phyloP scores from a whole-genome alignment of 1,140 invertebrate genomes.

The Thaumatotibia leucotreta region DNA sequence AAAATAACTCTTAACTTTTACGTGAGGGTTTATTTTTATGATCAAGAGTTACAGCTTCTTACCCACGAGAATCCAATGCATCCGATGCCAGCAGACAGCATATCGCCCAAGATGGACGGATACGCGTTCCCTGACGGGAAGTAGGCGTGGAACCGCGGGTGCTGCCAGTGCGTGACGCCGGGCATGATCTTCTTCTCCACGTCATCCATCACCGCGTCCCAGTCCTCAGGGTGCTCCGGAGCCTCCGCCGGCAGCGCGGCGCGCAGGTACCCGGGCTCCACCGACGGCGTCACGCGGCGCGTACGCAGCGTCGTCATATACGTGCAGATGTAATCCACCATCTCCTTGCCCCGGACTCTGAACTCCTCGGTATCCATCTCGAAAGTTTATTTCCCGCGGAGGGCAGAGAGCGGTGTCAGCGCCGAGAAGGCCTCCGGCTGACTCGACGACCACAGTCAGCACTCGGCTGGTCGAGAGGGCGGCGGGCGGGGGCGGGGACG shows the following conservation, averaged over 20 bases:
- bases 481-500: slow-evolving; percentile 26
- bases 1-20: no score
- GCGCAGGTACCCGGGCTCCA: slow-evolving; percentile 95
- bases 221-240: slow-evolving; percentile 91
- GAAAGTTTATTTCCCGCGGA: background rate
- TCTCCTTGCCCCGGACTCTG: slow-evolving; percentile 92
- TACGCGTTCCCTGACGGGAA: slow-evolving; percentile 98
- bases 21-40: background rate
- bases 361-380: slow-evolving; percentile 94
- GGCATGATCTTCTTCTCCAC: slow-evolving; percentile 98
- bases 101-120: slow-evolving; percentile 98
- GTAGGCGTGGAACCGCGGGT: slow-evolving; percentile 99
- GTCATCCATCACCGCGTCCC: slow-evolving; percentile 95
- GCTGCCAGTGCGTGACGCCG: slow-evolving; percentile 99
- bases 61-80: slow-evolving; percentile 99
- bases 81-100: slow-evolving; percentile 96
- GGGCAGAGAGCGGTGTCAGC: slow-evolving; percentile 45
- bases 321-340: slow-evolving; percentile 98
- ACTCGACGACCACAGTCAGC: slow-evolving; percentile 55
- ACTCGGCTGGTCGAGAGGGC: slow-evolving; percentile 46
- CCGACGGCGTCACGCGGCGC: slow-evolving; percentile 90
- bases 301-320: slow-evolving; percentile 92
- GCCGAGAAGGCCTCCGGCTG: slow-evolving; percentile 54
- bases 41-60: slow-evolving; percentile 42
- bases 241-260: slow-evolving; percentile 89